A percentile compares a stretch with the other conserved stretches of the same genome.
Evolutionary conservation across 1,140 invertebrate species (phyloP).

Genomic region (Drosophila sucinea): DNA sequence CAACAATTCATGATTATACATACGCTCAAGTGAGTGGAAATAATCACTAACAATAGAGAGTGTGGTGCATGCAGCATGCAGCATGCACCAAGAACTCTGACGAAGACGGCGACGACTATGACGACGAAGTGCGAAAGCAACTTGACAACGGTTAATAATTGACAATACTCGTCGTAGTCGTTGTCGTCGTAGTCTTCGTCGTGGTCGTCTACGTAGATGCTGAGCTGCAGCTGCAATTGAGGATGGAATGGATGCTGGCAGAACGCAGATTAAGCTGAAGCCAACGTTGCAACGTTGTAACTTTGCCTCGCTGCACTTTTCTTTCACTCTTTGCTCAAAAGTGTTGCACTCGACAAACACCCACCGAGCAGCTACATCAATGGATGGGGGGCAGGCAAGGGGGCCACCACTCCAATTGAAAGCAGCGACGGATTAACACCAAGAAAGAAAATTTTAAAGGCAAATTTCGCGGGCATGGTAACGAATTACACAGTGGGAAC

Average conservation of each 20-base stretch:
- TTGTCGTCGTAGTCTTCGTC: too few species aligned
- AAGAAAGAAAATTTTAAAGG: slow-evolving; percentile 33
- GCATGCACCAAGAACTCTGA: slow-evolving; percentile 11
- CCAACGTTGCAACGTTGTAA: slow-evolving; percentile 21
- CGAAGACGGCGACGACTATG: slow-evolving; percentile 2
- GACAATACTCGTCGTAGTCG: slow-evolving; percentile 48
- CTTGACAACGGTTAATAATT: slow-evolving; percentile 69
- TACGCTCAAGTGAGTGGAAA: slow-evolving; percentile 71
- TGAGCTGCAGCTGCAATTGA: slow-evolving; percentile 39
- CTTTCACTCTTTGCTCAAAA: slow-evolving; percentile 64
- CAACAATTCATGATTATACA: slow-evolving; percentile 20
- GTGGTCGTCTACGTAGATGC: background rate
- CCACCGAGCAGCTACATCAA: slow-evolving; percentile 43
- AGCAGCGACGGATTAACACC: slow-evolving; percentile 50
- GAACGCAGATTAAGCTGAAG: slow-evolving; percentile 18
- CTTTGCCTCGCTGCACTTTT: slow-evolving; percentile 32
- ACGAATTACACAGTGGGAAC: slow-evolving; percentile 3
- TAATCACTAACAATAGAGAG: slow-evolving; percentile 73
- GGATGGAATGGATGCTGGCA: slow-evolving; percentile 34
- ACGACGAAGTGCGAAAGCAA: slow-evolving; percentile 71
- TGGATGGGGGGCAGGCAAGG: slow-evolving; percentile 1
- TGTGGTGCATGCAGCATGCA: slow-evolving; percentile 9
- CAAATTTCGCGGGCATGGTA: slow-evolving; percentile 34
- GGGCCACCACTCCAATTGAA: slow-evolving; percentile 52
- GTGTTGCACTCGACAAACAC: slow-evolving; percentile 63